A percentile compares a stretch with the other conserved stretches of the same genome.
Conservation (phyloP, 2,888 invertebrate genomes). For the Maniola hyperantus region DNA sequence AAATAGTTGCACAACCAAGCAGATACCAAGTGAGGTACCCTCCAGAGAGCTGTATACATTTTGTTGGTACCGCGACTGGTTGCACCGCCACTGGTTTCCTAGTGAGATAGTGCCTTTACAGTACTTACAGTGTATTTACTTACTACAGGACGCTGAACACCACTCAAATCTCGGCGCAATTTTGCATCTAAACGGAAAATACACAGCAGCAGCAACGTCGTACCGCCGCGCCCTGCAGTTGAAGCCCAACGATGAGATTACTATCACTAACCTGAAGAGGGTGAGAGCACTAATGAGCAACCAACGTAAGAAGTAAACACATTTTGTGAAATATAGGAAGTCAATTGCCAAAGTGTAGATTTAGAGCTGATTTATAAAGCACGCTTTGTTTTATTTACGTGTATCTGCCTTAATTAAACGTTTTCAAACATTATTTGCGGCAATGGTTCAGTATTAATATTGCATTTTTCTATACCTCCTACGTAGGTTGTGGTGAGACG, state of each 20-base stretch:
- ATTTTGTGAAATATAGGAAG: constrained; percentile 55
- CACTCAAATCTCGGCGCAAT: constrained; percentile 98
- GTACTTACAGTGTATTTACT: neutral
- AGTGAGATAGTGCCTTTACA: neutral
- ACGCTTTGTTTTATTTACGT: neutral
- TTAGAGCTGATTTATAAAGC: constrained; percentile 39
- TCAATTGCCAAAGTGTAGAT: constrained; percentile 72
- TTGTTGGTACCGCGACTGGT: too few relatives aligned
- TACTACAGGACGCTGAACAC: constrained; percentile 90
- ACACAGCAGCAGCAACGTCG: constrained; percentile 92
- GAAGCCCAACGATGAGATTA: constrained; percentile 94
- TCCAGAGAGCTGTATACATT: too few relatives aligned
- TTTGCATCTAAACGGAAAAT: constrained; percentile 95
- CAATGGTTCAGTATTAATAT: neutral
- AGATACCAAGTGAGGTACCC: too few relatives aligned
- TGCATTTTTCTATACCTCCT: neutral
- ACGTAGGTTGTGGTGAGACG: too few relatives aligned
- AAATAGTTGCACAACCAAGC: too few relatives aligned
- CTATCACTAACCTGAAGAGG: constrained; percentile 91
- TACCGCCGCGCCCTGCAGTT: constrained; percentile 93
- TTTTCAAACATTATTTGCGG: neutral
- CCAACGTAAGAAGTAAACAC: constrained; percentile 61
- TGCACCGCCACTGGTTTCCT: too few relatives aligned
- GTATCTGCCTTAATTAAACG: neutral
- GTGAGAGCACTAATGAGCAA: constrained; percentile 68